A percentile compares a stretch with the other conserved stretches of the same genome.
Evolutionary conservation across 23 tunicate species (phyloP).

Genomic region (Styela plicata): DNA sequence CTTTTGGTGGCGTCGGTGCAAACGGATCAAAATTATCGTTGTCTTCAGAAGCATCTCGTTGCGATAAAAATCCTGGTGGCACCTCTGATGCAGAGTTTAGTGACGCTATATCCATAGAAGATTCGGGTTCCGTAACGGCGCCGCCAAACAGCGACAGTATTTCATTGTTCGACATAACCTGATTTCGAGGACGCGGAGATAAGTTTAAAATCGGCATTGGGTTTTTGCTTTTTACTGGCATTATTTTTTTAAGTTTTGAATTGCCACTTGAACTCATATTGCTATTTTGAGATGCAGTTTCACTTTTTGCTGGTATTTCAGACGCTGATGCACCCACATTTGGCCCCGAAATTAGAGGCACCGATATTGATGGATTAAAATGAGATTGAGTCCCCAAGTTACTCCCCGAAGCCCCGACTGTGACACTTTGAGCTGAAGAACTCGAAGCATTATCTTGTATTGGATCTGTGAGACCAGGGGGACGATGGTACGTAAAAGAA

Average conservation of each 20-base stretch:
- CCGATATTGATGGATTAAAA: neutral
- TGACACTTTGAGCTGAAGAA: neutral
- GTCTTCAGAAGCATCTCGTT: neutral
- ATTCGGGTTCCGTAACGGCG: neutral
- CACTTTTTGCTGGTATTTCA: neutral
- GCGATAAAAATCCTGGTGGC: neutral
- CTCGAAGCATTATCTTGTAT: neutral
- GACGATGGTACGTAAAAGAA: neutral
- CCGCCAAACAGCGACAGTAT: neutral
- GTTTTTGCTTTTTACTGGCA: neutral
- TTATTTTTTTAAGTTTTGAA: neutral
- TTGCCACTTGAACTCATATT: neutral
- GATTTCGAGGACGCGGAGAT: neutral
- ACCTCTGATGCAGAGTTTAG: neutral
- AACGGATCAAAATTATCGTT: neutral
- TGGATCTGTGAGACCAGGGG: neutral
- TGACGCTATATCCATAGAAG: neutral
- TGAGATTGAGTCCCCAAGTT: neutral
- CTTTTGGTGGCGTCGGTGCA: neutral
- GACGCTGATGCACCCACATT: neutral
- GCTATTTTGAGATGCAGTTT: neutral
- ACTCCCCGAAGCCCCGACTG: neutral
- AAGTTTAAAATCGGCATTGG: neutral
- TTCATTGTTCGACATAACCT: neutral
- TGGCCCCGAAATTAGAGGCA: neutral